Base-by-base conservation (phyloP, 2,888 invertebrate species). In the Brenthis hecate region DNA sequence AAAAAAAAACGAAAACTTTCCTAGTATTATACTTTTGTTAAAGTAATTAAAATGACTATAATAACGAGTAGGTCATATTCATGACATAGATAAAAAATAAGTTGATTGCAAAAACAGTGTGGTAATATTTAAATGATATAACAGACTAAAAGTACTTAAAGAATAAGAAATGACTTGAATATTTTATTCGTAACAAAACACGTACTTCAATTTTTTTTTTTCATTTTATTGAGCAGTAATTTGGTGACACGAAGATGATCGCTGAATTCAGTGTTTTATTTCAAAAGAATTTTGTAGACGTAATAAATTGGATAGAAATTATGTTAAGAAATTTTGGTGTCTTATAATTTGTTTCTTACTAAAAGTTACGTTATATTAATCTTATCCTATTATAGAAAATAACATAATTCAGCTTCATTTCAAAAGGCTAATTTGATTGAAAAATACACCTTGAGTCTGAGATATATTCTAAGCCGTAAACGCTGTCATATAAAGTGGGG, bases 41-140 rank as follows among this genome's bases (percentile, higher is more conserved):
- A 23, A 11, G 6, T 48, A 48, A 23, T 58, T 58, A 48, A 23
- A 19, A 11, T 57, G 23, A 6, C 13, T n/a, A 13, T 6, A 53
- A 8, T 19, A 5, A 13, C 28, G 4, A 6, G 5, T 28, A 28
- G 14, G 19, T 14, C 14, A 14, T 28, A 28, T 32, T n/a, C 2
- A 16, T 43, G 36, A 43, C 8, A 43, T 43, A 8, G 36, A 8
- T 28, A 14, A n/a, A 56, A 56, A 56, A 56, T 36, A 60, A 48
- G 48, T 23, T 60, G 28, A 60, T 50, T 60, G 13, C 32, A n/a
- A 62, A 53, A 62, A 36, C 62, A 54, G 36, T 53, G 8, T 53
- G n/a, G n/a, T 62, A 13, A 23, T 43, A 54, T 53, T 1, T 43
- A 36, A 62, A 14, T 54, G n/a, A 36, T 54, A 11, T 43, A 62